Percentiles rank a stretch among this genome's conserved stretches.
These are phyloP conservation scores for Drosophila leontia DNA, from an alignment of 1,140 invertebrate species.

Conservation along the genomic window DNA sequence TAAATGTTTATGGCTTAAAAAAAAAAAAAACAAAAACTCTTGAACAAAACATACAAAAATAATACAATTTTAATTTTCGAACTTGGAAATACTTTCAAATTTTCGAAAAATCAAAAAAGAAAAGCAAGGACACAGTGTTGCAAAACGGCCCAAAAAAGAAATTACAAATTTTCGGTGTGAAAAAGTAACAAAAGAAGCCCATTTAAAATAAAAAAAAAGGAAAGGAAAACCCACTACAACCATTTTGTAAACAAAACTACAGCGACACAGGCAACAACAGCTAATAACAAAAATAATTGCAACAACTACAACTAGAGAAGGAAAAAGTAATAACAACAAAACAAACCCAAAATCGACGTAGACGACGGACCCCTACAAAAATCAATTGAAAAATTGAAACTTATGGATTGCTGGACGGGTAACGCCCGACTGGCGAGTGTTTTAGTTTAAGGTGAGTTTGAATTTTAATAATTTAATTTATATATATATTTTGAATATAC, in stretches of 20 bases:
- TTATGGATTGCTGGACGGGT: slow-evolving; percentile 86
- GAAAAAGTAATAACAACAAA: slow-evolving; percentile 32
- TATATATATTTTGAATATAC: not conserved
- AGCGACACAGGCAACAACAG: slow-evolving; percentile 39
- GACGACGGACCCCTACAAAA: slow-evolving; percentile 68
- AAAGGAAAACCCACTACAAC: slow-evolving; percentile 12
- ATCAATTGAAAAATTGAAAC: slow-evolving; percentile 84
- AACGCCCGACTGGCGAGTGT: slow-evolving; percentile 85
- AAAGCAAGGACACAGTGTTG: slow-evolving; percentile 57
- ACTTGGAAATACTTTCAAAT: slow-evolving; percentile 37
- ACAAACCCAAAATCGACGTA: slow-evolving; percentile 32
- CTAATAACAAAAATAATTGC: slow-evolving; percentile 18
- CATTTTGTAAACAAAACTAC: slow-evolving; percentile 40
- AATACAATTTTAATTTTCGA: slow-evolving; percentile 33
- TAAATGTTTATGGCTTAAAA: slow-evolving; percentile 72
- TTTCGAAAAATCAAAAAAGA: slow-evolving; percentile 13
- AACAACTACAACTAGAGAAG: slow-evolving; percentile 42
- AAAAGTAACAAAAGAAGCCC: slow-evolving; percentile 40
- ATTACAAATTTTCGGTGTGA: slow-evolving; percentile 63
- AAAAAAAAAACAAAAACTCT: slow-evolving; percentile 10
- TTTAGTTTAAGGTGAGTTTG: slow-evolving; percentile 85
- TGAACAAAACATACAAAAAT: slow-evolving; percentile 11
- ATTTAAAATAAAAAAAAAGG: slow-evolving; percentile 1
- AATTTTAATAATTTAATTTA: not conserved
- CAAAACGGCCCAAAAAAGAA: slow-evolving; percentile 40